phyloP scores from a whole-genome alignment of 2,797 vertebrate genomes.

The Margarornis squamiger region DNA sequence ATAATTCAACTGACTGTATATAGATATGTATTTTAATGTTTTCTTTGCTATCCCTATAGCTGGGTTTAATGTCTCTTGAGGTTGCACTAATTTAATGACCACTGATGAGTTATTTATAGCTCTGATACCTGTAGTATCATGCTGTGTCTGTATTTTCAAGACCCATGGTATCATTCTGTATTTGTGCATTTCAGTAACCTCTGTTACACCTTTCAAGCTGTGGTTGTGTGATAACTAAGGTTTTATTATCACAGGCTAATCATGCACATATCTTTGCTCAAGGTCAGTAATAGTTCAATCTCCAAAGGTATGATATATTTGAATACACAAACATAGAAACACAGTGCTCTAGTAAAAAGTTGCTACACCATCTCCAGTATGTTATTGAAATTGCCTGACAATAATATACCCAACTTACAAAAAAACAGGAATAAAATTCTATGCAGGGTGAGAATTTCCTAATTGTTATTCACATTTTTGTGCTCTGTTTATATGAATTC shows the following conservation, averaged over 20 bases:
- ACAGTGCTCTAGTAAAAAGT: neutral
- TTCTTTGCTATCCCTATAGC: neutral
- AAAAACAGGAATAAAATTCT: neutral
- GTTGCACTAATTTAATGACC: conserved; percentile 1
- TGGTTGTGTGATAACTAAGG: conserved; percentile 1
- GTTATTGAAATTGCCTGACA: neutral
- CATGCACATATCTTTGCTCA: neutral
- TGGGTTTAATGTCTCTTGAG: neutral
- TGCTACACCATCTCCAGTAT: neutral
- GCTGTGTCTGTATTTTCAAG: neutral
- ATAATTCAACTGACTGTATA: neutral
- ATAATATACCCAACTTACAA: neutral
- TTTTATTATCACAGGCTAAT: conserved; percentile 39
- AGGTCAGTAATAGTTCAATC: neutral
- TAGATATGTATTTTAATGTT: neutral
- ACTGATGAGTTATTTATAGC: neutral
- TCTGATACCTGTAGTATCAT: neutral
- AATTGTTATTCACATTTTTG: neutral
- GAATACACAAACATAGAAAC: neutral
- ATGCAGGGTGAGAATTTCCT: neutral
- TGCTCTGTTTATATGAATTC: neutral
- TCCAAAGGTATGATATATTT: neutral
- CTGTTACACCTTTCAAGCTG: conserved; percentile 18
- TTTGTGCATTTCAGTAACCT: neutral
- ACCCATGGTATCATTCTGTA: neutral